These are phyloP conservation scores for Mirza zaza DNA, from an alignment of 2,113 vertebrate genomes.

Conservation along the genomic window DNA sequence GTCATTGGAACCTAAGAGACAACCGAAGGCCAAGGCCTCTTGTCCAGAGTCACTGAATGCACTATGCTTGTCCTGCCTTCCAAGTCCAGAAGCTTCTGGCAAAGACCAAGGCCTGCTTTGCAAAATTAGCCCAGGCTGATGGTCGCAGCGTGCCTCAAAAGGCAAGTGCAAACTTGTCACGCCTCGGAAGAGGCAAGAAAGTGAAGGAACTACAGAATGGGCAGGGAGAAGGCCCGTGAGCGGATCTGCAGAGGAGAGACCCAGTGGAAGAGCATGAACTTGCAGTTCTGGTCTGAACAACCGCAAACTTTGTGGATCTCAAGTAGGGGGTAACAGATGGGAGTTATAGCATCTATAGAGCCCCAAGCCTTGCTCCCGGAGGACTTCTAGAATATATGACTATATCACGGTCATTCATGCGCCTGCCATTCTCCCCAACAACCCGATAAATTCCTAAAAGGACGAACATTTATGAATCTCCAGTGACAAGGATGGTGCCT, in stretches of 20 bases:
- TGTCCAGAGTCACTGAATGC: not conserved
- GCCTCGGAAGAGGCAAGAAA: not conserved
- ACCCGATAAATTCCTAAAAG: not conserved
- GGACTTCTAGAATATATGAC: not conserved
- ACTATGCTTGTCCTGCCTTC: not conserved
- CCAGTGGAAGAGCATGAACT: not conserved
- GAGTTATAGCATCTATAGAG: not conserved
- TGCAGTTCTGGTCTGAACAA: not conserved
- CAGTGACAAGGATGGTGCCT: not conserved
- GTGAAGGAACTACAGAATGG: rapidly evolving
- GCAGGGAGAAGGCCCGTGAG: not conserved
- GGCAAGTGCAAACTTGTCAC: not conserved
- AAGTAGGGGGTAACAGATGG: not conserved
- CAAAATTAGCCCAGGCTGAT: not conserved
- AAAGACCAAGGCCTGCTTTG: not conserved
- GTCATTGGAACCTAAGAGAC: rapidly evolving
- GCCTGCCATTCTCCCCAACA: not conserved
- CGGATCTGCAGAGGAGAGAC: not conserved
- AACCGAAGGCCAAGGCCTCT: not conserved
- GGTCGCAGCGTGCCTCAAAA: not conserved
- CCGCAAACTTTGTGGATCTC: rapidly evolving
- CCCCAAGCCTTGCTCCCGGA: too few relatives aligned
- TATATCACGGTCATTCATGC: too few relatives aligned
- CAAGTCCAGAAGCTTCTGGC: not conserved
- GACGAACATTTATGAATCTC: not conserved